phyloP scores from a whole-genome alignment of 2,888 invertebrate species.

The Acrobeloides nanus region DNA sequence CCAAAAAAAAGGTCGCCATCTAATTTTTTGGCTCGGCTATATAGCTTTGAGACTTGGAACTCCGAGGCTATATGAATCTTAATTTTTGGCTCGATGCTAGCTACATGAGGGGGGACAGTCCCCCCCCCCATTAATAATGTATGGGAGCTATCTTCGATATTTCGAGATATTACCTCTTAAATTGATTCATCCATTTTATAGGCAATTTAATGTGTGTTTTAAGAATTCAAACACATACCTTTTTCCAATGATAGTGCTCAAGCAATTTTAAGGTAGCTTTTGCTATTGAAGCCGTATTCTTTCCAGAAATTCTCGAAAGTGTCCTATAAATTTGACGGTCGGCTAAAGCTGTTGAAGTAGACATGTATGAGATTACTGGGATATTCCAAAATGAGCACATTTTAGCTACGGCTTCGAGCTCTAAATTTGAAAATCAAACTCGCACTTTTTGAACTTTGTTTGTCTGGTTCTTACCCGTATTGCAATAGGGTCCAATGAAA shows the following conservation, averaged over 20 bases:
- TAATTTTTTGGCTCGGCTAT: no score
- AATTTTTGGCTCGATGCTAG: no score
- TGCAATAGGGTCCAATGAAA: conserved; percentile 50
- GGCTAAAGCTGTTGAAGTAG: conserved; percentile 21
- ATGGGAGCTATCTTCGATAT: no score
- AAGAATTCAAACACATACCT: no score
- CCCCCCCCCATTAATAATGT: no score
- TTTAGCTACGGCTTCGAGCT: conserved; percentile 45
- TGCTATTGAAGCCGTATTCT: conserved; percentile 47
- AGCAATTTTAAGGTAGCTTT: conserved; percentile 40
- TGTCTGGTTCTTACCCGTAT: conserved; percentile 39
- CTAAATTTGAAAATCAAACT: not conserved
- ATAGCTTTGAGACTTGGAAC: no score
- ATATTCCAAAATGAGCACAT: conserved; percentile 51
- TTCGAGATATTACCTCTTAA: no score
- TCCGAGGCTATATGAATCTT: no score
- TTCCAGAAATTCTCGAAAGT: conserved; percentile 31
- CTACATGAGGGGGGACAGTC: no score
- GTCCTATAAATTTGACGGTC: conserved; percentile 29
- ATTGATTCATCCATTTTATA: no score
- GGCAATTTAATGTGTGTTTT: no score
- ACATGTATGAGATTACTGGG: conserved; percentile 49
- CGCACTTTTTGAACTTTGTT: conserved; percentile 24
- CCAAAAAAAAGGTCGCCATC: no score
- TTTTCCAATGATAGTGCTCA: conserved; percentile 43